phyloP scores from a whole-genome alignment of 2,888 invertebrate genomes.

The Erebia aethiops region DNA sequence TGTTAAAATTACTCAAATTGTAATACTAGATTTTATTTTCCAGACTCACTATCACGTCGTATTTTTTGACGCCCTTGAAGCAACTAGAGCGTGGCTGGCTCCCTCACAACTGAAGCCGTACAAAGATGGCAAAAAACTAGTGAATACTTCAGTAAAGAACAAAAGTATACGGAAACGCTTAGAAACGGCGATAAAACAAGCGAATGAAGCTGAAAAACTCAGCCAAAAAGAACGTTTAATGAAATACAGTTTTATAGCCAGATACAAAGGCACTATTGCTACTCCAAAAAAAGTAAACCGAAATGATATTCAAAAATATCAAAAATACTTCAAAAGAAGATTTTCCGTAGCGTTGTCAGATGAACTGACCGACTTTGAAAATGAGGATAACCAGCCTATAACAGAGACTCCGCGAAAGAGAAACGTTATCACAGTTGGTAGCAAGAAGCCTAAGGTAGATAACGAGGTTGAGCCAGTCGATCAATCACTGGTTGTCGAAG shows the following conservation, averaged over 20 bases:
- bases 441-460: not conserved
- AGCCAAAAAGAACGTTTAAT: constrained; percentile 59
- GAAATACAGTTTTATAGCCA: constrained; percentile 73
- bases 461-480: constrained; percentile 20
- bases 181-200: constrained; percentile 60
- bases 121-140: constrained; percentile 48
- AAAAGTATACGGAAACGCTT: constrained; percentile 60
- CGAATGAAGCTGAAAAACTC: constrained; percentile 66
- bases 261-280: constrained; percentile 67
- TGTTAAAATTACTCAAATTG: too few species aligned
- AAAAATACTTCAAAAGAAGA: constrained; percentile 58
- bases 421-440: constrained; percentile 35
- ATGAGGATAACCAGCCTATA: constrained; percentile 17
- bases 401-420: constrained; percentile 33
- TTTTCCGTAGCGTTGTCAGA: constrained; percentile 59
- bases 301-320: constrained; percentile 53
- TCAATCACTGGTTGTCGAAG: constrained; percentile 56
- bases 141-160: constrained; percentile 44
- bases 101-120: constrained; percentile 66
- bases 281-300: constrained; percentile 61
- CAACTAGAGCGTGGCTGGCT: constrained; percentile 75
- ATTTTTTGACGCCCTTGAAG: constrained; percentile 73
- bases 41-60: constrained; percentile 82
- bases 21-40: constrained; percentile 41
- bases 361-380: constrained; percentile 54